phyloP scores from a whole-genome alignment of 2,113 vertebrate genomes.

The Callithrix jacchus region DNA sequence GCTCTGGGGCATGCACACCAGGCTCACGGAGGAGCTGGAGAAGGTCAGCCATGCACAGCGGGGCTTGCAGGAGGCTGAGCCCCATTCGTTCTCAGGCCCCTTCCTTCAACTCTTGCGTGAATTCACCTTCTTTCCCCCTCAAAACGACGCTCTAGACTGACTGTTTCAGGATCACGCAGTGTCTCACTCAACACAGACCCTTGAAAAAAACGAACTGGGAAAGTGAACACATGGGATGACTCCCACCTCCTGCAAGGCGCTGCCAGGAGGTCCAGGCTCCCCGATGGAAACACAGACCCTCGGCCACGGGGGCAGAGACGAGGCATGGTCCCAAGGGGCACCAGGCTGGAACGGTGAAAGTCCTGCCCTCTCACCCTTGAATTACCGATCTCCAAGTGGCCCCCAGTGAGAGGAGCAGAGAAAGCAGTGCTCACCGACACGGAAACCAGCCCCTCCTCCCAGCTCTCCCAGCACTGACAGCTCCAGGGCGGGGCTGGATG shows the following conservation, averaged over 20 bases:
- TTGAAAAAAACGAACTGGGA: neutral
- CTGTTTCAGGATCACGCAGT: rapidly evolving
- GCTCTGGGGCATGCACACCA: neutral
- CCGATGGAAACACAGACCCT: neutral
- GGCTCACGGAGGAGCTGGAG: neutral
- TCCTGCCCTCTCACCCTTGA: neutral
- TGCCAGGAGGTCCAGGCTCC: rapidly evolving
- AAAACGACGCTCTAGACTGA: neutral
- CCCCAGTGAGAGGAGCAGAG: rapidly evolving
- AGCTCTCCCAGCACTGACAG: neutral
- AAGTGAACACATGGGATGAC: neutral
- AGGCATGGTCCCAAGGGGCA: neutral
- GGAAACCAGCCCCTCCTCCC: neutral
- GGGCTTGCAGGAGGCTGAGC: neutral
- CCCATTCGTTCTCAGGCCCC: rapidly evolving
- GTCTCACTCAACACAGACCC: neutral
- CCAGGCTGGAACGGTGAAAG: neutral
- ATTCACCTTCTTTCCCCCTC: neutral
- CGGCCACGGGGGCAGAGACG: rapidly evolving
- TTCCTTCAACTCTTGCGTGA: neutral
- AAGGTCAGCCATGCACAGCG: neutral
- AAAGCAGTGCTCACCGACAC: neutral
- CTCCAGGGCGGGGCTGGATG: rapidly evolving
- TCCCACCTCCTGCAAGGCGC: neutral
- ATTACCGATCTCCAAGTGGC: neutral